phyloP scores from a whole-genome alignment of 2,888 invertebrate species.

The Amphipoea lucens region DNA sequence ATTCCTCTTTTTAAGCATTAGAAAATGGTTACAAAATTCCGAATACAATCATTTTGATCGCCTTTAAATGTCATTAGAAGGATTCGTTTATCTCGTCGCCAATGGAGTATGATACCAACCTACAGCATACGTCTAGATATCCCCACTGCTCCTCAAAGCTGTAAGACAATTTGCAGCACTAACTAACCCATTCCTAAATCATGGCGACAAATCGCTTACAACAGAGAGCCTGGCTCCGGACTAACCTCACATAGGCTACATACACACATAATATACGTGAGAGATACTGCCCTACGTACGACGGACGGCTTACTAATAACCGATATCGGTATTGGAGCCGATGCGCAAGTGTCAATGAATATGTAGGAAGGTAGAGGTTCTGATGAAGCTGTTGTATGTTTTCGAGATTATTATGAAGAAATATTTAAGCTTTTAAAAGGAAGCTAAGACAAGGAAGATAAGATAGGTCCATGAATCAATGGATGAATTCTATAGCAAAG shows the following conservation, averaged over 20 bases:
- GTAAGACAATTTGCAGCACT: slow-evolving; percentile 50
- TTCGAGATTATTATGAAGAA: not conserved
- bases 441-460: not conserved
- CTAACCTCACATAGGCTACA: not conserved
- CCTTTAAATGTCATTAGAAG: not conserved
- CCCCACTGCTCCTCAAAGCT: not conserved
- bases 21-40: not conserved
- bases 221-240: slow-evolving; percentile 21
- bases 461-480: not conserved
- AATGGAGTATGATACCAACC: not conserved
- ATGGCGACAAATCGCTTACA: slow-evolving; percentile 48
- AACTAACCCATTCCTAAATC: slow-evolving; percentile 37
- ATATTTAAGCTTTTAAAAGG: not conserved
- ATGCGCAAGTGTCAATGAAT: slow-evolving; percentile 26
- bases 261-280: not conserved
- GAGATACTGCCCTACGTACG: not conserved
- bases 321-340: slow-evolving; percentile 41
- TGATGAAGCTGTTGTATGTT: not conserved
- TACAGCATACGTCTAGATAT: not conserved
- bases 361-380: not conserved
- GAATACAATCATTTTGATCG: not conserved
- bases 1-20: not conserved
- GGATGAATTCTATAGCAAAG: not conserved
- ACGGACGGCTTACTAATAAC: slow-evolving; percentile 47
- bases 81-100: not conserved